Conservation (phyloP, 1,140 invertebrate species). For the Apis dorsata region DNA sequence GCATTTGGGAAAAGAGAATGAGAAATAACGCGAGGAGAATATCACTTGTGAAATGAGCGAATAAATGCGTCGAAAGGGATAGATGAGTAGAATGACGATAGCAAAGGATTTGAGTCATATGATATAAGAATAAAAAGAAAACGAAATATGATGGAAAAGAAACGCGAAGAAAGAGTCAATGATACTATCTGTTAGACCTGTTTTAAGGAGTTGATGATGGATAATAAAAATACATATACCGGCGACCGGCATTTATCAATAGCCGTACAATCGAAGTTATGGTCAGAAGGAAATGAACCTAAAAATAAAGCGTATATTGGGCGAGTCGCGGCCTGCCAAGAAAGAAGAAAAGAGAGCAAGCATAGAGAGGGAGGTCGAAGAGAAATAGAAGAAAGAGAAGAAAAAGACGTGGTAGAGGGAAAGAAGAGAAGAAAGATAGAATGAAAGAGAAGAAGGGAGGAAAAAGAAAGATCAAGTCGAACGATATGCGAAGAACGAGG, state of each 20-base stretch:
- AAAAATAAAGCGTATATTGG: constrained; percentile 73
- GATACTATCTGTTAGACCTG: not conserved
- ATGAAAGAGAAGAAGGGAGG: constrained; percentile 19
- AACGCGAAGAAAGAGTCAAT: not conserved
- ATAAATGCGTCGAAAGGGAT: constrained; percentile 11
- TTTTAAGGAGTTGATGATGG: not conserved
- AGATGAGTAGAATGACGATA: not conserved
- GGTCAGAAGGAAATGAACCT: constrained; percentile 71
- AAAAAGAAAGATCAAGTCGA: constrained; percentile 33
- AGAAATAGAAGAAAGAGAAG: constrained; percentile 9
- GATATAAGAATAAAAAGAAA: not conserved
- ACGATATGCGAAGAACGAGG: constrained; percentile 11
- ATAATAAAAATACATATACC: not conserved
- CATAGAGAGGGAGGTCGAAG: constrained; percentile 18
- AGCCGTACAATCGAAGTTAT: constrained; percentile 66
- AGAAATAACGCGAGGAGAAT: constrained; percentile 52
- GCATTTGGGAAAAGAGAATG: constrained; percentile 53
- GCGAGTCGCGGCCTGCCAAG: constrained; percentile 58
- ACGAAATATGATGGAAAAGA: not conserved
- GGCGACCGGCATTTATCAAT: constrained; percentile 59
- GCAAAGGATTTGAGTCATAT: not conserved
- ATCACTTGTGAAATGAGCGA: constrained; percentile 1
- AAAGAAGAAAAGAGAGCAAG: constrained; percentile 48
- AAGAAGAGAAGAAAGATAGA: constrained; percentile 30
- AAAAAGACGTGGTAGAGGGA: constrained; percentile 13